Evolutionary conservation across 2,113 vertebrate genomes (phyloP), one percentile per base, ranked within the genome.

Genomic region (Vicugna pacos): DNA sequence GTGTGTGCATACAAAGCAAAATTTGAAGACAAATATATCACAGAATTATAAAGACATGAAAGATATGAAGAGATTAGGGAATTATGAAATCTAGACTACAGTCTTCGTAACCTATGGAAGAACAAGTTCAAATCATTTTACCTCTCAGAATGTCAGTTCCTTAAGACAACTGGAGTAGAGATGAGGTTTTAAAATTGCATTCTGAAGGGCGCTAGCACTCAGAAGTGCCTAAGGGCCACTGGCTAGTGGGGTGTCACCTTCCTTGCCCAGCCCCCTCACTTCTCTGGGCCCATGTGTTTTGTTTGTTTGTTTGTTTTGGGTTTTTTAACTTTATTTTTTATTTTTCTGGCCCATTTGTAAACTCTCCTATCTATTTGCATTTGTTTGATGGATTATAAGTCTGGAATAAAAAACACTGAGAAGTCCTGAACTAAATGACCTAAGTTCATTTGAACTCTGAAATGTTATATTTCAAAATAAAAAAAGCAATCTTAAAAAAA

Each of bases 391-490:
- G 26, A 19, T 93, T 89, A 65, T 22, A 95, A 88, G 12, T 76
- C n/a, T 64, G 70, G 91, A 93, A 69, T 64, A 15, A 88, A 76
- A 56, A 82, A 38, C 26, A 46, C 64, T 76, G 38, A 89, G 89
- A 95, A 82, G 5, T 12, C 54, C 62, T 92, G 30, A 65, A 35
- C 60, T 72, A 65, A 92, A 60, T 82, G n/a, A 82, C 22, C 30
- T 81, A 92, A 86, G 13, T 54, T 92, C 20, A 56, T 89, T 64
- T 50, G 80, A 75, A 75, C 86, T 87, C 38, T 6, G 15, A 89
- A 94, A 80, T 93, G 26, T 81, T 85, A 65, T 32, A 54, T 83
- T 32, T 95, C n/a, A 84, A 93, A 91, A 89, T 88, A 46, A 20
- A 91, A 69, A 93, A 64, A n/a, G 76, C 26, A 80, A 52, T 32